phyloP scores from a whole-genome alignment of 2,797 vertebrate genomes.

The Hoplostethus mediterraneus region DNA sequence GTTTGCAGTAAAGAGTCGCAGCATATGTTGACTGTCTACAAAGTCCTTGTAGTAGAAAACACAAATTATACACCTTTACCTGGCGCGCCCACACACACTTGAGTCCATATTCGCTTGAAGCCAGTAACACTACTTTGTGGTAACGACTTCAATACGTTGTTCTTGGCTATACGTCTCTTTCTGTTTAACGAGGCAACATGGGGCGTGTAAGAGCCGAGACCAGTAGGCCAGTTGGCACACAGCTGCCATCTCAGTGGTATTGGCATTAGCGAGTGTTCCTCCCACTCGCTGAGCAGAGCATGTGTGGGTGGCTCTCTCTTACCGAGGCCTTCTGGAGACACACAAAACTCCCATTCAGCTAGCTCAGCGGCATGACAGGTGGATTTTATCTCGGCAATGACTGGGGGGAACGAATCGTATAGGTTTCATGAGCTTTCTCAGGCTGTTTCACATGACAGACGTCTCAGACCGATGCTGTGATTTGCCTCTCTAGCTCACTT shows the following conservation, averaged over 20 bases:
- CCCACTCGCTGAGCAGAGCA: conserved; percentile 5
- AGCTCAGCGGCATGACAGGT: background rate
- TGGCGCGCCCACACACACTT: conserved; percentile 7
- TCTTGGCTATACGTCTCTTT: background rate
- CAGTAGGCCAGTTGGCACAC: conserved; percentile 31
- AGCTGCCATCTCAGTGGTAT: conserved; percentile 20
- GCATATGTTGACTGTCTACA: conserved; percentile 9
- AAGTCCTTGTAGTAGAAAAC: conserved; percentile 20
- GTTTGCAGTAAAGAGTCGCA: background rate
- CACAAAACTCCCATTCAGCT: background rate
- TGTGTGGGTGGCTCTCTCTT: conserved; percentile 1
- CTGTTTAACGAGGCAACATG: conserved; percentile 12
- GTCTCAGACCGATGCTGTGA: background rate
- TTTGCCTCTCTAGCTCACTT: background rate
- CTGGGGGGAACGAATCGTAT: background rate
- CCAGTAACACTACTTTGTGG: conserved; percentile 1
- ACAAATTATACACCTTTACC: conserved; percentile 23
- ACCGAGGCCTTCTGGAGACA: background rate
- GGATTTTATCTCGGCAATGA: background rate
- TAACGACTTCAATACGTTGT: conserved; percentile 11
- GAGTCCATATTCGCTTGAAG: conserved; percentile 1
- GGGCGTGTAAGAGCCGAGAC: background rate
- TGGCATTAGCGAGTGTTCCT: conserved; percentile 24
- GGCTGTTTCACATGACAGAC: background rate
- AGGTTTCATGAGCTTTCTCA: background rate